phyloP scores from a whole-genome alignment of 2,888 invertebrate species.

The Limnephilus lunatus region DNA sequence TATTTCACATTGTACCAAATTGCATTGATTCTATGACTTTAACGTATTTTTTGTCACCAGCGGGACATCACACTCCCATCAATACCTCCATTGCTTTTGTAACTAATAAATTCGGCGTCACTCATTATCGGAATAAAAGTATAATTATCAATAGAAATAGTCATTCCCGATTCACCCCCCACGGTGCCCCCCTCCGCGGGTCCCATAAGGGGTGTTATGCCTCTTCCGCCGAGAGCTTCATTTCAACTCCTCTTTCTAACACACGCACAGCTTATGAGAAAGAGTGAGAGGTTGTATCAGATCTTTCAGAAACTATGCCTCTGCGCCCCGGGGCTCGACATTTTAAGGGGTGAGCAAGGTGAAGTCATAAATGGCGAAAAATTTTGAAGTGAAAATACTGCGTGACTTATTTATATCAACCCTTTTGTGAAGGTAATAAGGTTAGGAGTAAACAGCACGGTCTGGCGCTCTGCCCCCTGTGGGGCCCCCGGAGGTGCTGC shows the following conservation, averaged over 20 bases:
- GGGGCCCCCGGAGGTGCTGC: conserved; percentile 2
- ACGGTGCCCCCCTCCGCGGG: conserved; percentile 63
- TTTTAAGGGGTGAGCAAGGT: conserved; percentile 5
- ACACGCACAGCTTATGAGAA: background rate
- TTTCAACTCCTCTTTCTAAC: background rate
- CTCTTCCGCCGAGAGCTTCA: background rate
- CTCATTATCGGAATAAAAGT: conserved; percentile 57
- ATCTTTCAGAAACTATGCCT: background rate
- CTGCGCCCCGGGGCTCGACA: conserved; percentile 7
- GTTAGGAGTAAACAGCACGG: conserved; percentile 64
- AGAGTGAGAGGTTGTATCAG: background rate
- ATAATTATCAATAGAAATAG: conserved; percentile 56
- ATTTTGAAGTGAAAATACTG: conserved; percentile 60
- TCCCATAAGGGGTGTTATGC: conserved; percentile 54
- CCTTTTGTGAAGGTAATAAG: conserved; percentile 64
- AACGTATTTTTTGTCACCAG: conserved; percentile 23
- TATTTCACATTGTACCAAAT: background rate
- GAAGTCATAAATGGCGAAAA: conserved; percentile 40
- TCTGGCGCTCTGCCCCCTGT: conserved; percentile 51
- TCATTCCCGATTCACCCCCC: conserved; percentile 36
- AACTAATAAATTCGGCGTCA: conserved; percentile 56
- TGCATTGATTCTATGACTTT: background rate
- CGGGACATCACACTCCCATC: conserved; percentile 67
- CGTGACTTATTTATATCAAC: conserved; percentile 67
- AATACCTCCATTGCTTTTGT: conserved; percentile 63